A percentile compares a stretch with the other conserved stretches of the same genome.
Conservation (phyloP, 2,113 vertebrate genomes). For the Macquaria australasica region DNA sequence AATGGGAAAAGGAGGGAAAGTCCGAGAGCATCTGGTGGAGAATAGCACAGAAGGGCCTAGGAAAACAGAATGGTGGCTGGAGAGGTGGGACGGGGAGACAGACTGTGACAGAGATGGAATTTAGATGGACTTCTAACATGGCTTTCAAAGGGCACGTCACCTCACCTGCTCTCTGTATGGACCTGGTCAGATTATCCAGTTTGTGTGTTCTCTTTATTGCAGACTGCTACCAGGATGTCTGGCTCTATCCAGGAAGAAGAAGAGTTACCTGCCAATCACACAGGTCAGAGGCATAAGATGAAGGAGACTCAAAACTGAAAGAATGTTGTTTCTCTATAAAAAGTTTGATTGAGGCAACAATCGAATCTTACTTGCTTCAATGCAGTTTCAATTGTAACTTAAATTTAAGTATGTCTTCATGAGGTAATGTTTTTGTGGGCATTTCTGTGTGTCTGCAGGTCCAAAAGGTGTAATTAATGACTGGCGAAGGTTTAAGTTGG, state of each 20-base stretch:
- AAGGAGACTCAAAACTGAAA: not conserved
- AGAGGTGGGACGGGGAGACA: no score
- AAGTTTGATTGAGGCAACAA: not conserved
- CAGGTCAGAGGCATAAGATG: conserved; percentile 59
- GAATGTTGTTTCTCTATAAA: not conserved
- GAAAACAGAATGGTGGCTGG: no score
- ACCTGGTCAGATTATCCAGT: not conserved
- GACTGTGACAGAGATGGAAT: not conserved
- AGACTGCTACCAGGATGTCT: conserved; percentile 63
- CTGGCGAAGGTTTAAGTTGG: conserved; percentile 96
- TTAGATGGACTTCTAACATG: not conserved
- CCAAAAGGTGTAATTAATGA: conserved; percentile 97
- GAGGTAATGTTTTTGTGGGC: not conserved
- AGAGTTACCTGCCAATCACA: conserved; percentile 67
- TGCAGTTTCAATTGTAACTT: not conserved
- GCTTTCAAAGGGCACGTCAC: not conserved
- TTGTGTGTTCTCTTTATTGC: conserved; percentile 24
- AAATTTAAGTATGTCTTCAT: not conserved
- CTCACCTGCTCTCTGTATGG: not conserved
- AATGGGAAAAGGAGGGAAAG: no score
- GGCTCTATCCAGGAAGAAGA: conserved; percentile 56
- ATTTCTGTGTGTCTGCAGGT: conserved; percentile 78
- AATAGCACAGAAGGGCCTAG: no score
- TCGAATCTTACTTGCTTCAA: not conserved
- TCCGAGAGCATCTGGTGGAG: no score